These are phyloP conservation scores for Alloplasta piceator DNA, from an alignment of 2,888 invertebrate genomes.

Conservation along the genomic window DNA sequence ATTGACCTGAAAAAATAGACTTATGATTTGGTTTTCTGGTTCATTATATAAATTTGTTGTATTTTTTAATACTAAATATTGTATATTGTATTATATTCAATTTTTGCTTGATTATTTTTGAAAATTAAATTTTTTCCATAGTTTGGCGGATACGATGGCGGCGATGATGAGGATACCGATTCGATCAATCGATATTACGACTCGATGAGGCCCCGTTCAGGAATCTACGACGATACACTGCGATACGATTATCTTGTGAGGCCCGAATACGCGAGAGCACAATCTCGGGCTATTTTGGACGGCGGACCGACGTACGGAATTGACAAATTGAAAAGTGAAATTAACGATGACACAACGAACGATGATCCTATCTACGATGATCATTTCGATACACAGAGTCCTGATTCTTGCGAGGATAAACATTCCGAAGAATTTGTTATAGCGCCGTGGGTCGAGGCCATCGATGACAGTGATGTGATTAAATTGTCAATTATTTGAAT, in stretches of 20 bases:
- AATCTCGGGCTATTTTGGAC: neutral
- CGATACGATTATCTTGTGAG: neutral
- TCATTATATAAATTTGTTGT: neutral
- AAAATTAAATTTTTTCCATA: neutral
- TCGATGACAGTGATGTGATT: conserved; percentile 5
- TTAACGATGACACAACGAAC: neutral
- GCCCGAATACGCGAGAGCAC: neutral
- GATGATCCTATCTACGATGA: neutral
- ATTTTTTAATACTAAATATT: neutral
- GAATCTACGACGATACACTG: neutral
- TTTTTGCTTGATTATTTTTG: neutral
- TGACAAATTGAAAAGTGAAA: neutral
- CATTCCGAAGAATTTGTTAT: too few relatives aligned
- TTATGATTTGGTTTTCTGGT: neutral
- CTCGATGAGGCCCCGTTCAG: neutral
- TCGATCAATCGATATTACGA: neutral
- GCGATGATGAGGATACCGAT: neutral
- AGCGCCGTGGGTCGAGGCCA: neutral
- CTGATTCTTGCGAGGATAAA: too few relatives aligned
- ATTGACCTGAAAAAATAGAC: neutral
- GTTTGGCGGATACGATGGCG: neutral
- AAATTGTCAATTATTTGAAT: neutral
- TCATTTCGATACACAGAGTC: too few relatives aligned
- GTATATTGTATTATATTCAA: neutral
- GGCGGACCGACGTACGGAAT: neutral